Percentiles rank a stretch among this genome's conserved stretches.
phyloP scores from a whole-genome alignment of 2,888 invertebrate genomes.

The Andrena minutula region DNA sequence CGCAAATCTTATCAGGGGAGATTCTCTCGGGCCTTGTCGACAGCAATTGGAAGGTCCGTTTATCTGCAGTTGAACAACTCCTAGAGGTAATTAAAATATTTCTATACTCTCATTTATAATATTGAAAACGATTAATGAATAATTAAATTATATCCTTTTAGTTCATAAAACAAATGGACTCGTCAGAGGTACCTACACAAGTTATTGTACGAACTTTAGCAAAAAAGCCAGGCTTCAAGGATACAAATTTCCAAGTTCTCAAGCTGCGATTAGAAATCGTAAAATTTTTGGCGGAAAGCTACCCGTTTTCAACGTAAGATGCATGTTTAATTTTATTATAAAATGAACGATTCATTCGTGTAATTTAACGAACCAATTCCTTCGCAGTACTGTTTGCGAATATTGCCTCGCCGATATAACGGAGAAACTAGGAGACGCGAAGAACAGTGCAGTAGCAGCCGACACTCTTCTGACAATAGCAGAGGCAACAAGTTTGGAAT shows the following conservation, averaged over 20 bases:
- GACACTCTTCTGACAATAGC: constrained; percentile 91
- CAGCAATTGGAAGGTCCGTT: constrained; percentile 94
- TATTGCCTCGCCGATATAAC: constrained; percentile 92
- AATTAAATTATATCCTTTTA: constrained; percentile 74
- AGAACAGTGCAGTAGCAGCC: constrained; percentile 90
- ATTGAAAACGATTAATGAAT: background rate
- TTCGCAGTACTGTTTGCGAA: constrained; percentile 89
- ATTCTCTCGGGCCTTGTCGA: constrained; percentile 90
- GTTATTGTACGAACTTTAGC: constrained; percentile 90
- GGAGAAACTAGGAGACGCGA: constrained; percentile 94
- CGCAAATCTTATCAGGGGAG: constrained; percentile 88
- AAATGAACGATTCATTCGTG: background rate
- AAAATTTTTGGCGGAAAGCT: constrained; percentile 91
- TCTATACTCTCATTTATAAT: background rate
- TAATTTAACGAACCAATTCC: constrained; percentile 24
- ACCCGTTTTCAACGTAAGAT: constrained; percentile 88
- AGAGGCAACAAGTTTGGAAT: constrained; percentile 91
- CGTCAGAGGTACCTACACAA: constrained; percentile 90
- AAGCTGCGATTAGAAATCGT: constrained; percentile 93
- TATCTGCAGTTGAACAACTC: constrained; percentile 91
- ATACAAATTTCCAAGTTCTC: constrained; percentile 96
- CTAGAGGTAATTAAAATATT: constrained; percentile 80
- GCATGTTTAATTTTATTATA: background rate
- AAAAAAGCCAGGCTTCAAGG: constrained; percentile 94
- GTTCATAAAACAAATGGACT: constrained; percentile 88